phyloP scores from a whole-genome alignment of 2,113 vertebrate species.

The Acanthisitta chloris region DNA sequence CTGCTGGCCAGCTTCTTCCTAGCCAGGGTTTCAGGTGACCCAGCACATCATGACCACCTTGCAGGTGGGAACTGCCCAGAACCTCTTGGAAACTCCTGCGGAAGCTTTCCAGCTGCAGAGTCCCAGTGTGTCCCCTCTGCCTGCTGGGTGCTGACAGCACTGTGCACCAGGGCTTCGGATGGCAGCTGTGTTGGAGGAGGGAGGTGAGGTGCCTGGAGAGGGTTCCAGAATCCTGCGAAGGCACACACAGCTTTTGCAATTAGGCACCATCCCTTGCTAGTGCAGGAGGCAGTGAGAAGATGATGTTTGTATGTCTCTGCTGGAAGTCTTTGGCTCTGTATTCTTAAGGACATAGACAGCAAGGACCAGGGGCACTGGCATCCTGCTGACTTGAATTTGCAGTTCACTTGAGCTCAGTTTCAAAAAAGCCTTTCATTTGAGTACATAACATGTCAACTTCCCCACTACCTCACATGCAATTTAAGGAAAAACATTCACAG shows the following conservation, averaged over 20 bases:
- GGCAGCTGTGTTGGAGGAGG: not conserved
- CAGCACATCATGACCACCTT: rapidly evolving
- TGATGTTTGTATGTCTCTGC: constrained; percentile 27
- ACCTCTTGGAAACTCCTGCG: no score
- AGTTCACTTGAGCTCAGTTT: constrained; percentile 64
- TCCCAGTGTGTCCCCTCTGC: not conserved
- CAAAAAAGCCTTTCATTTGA: constrained; percentile 72
- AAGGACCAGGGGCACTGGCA: constrained; percentile 64
- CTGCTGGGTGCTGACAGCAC: rapidly evolving
- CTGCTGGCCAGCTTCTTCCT: not conserved
- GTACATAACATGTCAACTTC: constrained; percentile 68
- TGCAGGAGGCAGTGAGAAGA: not conserved
- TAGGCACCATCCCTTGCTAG: not conserved
- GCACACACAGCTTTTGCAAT: not conserved
- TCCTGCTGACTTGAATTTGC: constrained; percentile 66
- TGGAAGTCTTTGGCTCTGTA: constrained; percentile 65
- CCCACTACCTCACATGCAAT: constrained; percentile 33
- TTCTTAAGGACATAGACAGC: constrained; percentile 54
- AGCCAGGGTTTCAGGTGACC: not conserved
- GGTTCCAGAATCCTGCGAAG: rapidly evolving
- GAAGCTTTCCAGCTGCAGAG: not conserved
- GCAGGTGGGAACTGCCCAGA: not conserved
- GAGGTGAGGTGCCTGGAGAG: not conserved
- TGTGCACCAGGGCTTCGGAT: rapidly evolving
- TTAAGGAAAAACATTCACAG: constrained; percentile 56